Conservation (phyloP, 1,140 invertebrate species). For the Drosophila ironensis region DNA sequence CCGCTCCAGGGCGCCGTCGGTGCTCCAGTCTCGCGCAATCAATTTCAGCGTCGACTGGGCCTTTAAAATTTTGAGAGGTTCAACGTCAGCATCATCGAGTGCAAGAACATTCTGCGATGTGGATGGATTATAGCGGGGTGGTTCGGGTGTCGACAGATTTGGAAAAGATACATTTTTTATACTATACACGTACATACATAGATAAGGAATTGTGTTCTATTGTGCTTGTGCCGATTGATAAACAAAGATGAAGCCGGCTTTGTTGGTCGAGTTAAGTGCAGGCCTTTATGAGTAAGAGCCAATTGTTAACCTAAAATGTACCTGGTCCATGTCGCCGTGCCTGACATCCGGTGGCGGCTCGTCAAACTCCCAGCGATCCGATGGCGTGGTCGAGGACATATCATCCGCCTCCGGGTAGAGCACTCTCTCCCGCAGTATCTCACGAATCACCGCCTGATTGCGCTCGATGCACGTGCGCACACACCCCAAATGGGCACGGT, state of each 20-base stretch:
- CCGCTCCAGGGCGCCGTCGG: conserved; percentile 91
- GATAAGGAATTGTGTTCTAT: background rate
- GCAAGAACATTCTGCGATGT: conserved; percentile 45
- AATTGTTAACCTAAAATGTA: too few species aligned
- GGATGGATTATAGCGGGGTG: conserved; percentile 11
- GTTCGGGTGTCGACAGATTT: conserved; percentile 12
- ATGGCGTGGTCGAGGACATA: background rate
- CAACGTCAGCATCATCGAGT: conserved; percentile 69
- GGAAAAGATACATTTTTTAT: conserved; percentile 20
- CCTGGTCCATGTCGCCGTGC: conserved; percentile 79
- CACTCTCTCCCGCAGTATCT: conserved; percentile 85
- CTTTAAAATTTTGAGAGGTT: conserved; percentile 83
- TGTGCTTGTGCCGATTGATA: conserved; percentile 9
- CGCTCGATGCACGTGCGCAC: conserved; percentile 91
- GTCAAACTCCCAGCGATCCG: conserved; percentile 21
- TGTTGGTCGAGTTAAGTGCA: too few species aligned
- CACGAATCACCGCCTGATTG: conserved; percentile 92
- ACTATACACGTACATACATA: too few species aligned
- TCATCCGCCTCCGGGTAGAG: conserved; percentile 47
- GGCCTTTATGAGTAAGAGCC: too few species aligned
- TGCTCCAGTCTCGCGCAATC: conserved; percentile 97
- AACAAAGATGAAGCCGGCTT: too few species aligned
- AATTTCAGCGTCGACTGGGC: conserved; percentile 97
- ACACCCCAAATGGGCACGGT: conserved; percentile 88
- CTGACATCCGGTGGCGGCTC: conserved; percentile 69